phyloP scores from a whole-genome alignment of 2,113 vertebrate species.

The Ageneiosus marmoratus region DNA sequence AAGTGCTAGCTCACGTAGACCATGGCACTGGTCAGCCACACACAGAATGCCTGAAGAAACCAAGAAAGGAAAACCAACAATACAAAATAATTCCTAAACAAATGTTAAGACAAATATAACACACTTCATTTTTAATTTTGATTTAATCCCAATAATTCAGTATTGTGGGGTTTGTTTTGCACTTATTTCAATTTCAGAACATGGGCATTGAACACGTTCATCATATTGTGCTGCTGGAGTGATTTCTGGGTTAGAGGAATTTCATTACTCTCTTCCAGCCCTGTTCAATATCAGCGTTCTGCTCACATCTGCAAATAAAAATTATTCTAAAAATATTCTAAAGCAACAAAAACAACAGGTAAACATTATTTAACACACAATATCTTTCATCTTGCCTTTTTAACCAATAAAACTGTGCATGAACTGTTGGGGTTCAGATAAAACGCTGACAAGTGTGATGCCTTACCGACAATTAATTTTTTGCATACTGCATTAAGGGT shows the following conservation, averaged over 20 bases:
- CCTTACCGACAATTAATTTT: too few relatives aligned
- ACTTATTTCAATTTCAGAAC: neutral
- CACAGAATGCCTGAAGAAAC: constrained; percentile 78
- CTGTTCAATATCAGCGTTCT: too few relatives aligned
- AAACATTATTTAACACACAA: too few relatives aligned
- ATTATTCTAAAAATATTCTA: too few relatives aligned
- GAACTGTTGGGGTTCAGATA: too few relatives aligned
- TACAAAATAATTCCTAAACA: neutral
- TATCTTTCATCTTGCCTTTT: too few relatives aligned
- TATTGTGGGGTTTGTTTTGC: neutral
- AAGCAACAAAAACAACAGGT: too few relatives aligned
- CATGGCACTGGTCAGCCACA: constrained; percentile 85
- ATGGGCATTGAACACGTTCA: neutral
- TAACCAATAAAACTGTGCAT: too few relatives aligned
- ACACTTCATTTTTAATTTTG: neutral
- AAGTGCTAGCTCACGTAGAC: constrained; percentile 81
- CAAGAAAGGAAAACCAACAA: neutral
- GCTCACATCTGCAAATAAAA: too few relatives aligned
- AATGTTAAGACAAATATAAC: neutral
- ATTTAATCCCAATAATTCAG: neutral
- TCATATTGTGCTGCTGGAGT: neutral
- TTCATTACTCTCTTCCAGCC: too few relatives aligned
- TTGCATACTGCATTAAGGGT: too few relatives aligned
- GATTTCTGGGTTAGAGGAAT: neutral
- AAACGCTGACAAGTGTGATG: too few relatives aligned